A percentile compares a stretch with the other conserved stretches of the same genome.
These are phyloP conservation scores for Heliconius eleuchia DNA, from an alignment of 1,140 invertebrate species.

Conservation along the genomic window DNA sequence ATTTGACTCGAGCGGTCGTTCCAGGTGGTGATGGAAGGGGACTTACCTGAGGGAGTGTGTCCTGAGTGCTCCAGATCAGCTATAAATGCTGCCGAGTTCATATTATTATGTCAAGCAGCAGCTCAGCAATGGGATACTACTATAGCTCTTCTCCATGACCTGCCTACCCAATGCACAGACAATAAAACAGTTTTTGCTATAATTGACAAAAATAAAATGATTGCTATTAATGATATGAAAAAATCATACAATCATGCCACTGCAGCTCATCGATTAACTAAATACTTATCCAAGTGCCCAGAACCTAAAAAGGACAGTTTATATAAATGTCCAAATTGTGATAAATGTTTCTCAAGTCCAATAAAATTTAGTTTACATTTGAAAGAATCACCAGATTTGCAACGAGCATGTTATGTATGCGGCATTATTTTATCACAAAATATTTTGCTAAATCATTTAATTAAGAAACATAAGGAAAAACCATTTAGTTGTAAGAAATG, in stretches of 20 bases:
- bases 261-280: constrained; percentile 10
- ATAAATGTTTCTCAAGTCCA: constrained; percentile 54
- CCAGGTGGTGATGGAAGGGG: constrained; percentile 59
- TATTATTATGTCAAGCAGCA: constrained; percentile 49
- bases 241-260: background rate
- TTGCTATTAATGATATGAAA: constrained; percentile 37
- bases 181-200: constrained; percentile 43
- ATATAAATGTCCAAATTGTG: constrained; percentile 58
- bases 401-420: constrained; percentile 63
- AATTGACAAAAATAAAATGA: constrained; percentile 46
- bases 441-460: constrained; percentile 54
- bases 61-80: constrained; percentile 51
- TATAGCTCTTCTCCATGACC: constrained; percentile 44
- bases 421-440: constrained; percentile 56
- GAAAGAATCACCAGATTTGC: constrained; percentile 56
- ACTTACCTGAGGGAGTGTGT: constrained; percentile 60
- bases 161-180: constrained; percentile 37
- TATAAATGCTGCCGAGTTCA: constrained; percentile 56
- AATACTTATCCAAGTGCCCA: constrained; percentile 24
- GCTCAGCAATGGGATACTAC: constrained; percentile 50
- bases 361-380: constrained; percentile 57
- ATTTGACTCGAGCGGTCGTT: constrained; percentile 64
- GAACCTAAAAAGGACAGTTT: constrained; percentile 6
- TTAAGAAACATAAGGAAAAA: constrained; percentile 43
- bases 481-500: constrained; percentile 60